Percentiles rank a stretch among this genome's conserved stretches.
Evolutionary conservation across 2,888 invertebrate species (phyloP).

Genomic region (Ichneumoninae sp.): DNA sequence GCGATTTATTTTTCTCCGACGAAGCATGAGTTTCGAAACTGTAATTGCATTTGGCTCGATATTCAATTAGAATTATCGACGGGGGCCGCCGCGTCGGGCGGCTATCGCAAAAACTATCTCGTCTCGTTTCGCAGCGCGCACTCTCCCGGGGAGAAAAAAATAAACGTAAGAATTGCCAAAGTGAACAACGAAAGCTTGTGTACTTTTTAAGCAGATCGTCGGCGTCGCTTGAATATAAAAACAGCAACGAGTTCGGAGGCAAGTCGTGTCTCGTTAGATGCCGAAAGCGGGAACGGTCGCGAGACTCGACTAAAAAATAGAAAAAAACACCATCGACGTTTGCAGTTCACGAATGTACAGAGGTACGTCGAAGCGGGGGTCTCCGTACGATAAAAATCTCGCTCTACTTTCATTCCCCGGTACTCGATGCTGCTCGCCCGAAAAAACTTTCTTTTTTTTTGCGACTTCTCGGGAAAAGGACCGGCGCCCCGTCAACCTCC

Average conservation of each 20-base stretch:
- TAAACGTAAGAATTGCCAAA: conserved; percentile 55
- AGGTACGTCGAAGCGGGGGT: conserved; percentile 37
- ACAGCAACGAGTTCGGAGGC: conserved; percentile 54
- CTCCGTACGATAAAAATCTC: conserved; percentile 71
- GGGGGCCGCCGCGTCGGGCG: conserved; percentile 12
- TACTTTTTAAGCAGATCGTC: conserved; percentile 52
- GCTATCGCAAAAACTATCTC: conserved; percentile 44
- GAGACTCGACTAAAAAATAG: conserved; percentile 32
- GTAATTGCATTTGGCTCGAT: conserved; percentile 84
- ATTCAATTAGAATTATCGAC: conserved; percentile 83
- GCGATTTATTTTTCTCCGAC: conserved; percentile 82
- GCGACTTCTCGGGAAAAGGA: conserved; percentile 44
- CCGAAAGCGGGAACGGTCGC: conserved; percentile 44
- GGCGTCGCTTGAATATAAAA: conserved; percentile 63
- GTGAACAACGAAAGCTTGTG: conserved; percentile 40
- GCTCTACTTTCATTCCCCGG: conserved; percentile 65
- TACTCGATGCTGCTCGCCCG: conserved; percentile 51
- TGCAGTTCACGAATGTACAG: background rate
- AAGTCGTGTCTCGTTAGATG: conserved; percentile 63
- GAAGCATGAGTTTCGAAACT: conserved; percentile 83
- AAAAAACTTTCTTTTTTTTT: conserved; percentile 48
- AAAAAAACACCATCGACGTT: conserved; percentile 1
- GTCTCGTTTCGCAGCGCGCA: conserved; percentile 3
- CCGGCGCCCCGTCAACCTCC: conserved; percentile 39
- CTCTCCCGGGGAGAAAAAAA: conserved; percentile 27